Conservation (phyloP, 2,113 vertebrate species). For the Scatophagus argus region DNA sequence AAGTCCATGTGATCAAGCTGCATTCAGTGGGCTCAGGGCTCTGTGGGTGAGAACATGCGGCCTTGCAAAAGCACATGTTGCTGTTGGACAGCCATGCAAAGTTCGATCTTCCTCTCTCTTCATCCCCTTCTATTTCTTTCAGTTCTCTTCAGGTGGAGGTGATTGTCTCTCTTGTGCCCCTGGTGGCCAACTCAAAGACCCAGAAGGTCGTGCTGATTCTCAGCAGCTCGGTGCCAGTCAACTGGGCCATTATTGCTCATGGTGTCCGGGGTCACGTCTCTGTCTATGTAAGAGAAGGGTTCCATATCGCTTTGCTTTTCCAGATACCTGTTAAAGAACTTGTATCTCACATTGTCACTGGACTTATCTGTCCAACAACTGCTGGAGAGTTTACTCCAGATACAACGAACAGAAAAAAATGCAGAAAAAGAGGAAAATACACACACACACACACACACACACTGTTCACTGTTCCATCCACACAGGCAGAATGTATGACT, state of each 20-base stretch:
- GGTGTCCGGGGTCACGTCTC: conserved; percentile 76
- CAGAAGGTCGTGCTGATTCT: conserved; percentile 80
- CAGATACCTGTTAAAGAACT: not conserved
- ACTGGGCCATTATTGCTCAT: conserved; percentile 79
- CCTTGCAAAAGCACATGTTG: not conserved
- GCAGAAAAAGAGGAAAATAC: no score
- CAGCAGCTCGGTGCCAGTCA: conserved; percentile 80
- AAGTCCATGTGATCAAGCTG: conserved; percentile 84
- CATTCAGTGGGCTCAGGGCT: conserved; percentile 78
- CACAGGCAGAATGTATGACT: no score
- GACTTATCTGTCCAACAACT: not conserved
- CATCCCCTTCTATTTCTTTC: not conserved
- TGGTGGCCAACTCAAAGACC: conserved; percentile 40
- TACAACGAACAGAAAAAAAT: no score
- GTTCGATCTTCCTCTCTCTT: not conserved
- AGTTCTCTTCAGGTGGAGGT: conserved; percentile 81
- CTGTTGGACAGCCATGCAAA: not conserved
- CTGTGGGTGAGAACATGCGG: conserved; percentile 71
- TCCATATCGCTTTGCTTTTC: not conserved
- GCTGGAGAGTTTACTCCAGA: no score
- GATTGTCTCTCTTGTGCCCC: conserved; percentile 77
- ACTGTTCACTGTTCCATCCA: no score
- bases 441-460: no score
- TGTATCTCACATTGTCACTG: not conserved
- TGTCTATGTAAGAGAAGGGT: conserved; percentile 68